phyloP scores from a whole-genome alignment of 1,140 invertebrate species.

The Bombus breviceps region DNA sequence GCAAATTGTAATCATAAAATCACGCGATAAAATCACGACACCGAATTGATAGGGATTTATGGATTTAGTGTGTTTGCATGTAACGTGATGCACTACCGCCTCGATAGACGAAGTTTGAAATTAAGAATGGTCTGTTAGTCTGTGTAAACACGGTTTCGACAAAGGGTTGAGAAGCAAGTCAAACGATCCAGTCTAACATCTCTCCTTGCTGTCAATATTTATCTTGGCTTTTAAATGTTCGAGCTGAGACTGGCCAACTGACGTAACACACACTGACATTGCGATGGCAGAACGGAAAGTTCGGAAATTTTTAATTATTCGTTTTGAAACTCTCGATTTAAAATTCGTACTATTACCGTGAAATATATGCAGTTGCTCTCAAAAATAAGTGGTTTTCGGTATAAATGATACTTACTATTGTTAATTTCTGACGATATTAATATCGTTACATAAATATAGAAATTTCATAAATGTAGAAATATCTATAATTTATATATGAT shows the following conservation, averaged over 20 bases:
- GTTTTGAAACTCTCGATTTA: not conserved
- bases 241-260: not conserved
- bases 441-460: not conserved
- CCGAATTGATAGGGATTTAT: not conserved
- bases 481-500: not conserved
- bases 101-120: conserved; percentile 14
- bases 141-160: not conserved
- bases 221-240: conserved; percentile 3
- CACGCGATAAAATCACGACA: not conserved
- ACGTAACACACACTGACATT: not conserved
- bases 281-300: not conserved
- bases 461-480: not conserved
- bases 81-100: not conserved
- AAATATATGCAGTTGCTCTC: not conserved
- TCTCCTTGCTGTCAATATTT: conserved; percentile 14
- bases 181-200: not conserved
- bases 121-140: conserved; percentile 28
- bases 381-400: too few species aligned
- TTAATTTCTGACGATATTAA: not conserved
- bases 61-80: not conserved
- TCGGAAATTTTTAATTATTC: not conserved
- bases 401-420: too few species aligned
- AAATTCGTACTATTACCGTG: not conserved
- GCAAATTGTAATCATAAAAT: not conserved
- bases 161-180: not conserved